phyloP scores from a whole-genome alignment of 2,113 vertebrate genomes.

The Chaetura pelagica region DNA sequence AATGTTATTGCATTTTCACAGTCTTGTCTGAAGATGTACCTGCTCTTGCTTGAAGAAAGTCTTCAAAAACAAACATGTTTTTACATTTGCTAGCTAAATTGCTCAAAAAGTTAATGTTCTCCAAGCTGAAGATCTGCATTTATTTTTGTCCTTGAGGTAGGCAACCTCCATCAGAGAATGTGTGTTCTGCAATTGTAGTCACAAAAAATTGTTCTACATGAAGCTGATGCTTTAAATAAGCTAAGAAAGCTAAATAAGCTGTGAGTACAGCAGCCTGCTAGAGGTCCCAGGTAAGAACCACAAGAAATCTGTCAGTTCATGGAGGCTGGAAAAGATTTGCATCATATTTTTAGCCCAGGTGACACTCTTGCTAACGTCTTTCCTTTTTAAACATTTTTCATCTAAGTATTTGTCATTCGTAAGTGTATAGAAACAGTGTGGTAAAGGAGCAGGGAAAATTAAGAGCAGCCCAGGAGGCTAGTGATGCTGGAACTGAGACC shows the following conservation, averaged over 20 bases:
- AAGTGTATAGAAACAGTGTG: background rate
- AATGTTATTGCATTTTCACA: background rate
- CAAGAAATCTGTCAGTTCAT: background rate
- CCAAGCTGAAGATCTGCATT: background rate
- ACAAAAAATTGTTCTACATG: background rate
- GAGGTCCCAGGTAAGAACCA: background rate
- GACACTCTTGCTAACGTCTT: slow-evolving; percentile 16
- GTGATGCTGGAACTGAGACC: background rate
- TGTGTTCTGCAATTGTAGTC: background rate
- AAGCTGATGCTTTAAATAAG: background rate
- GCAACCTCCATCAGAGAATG: background rate
- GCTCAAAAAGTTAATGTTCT: background rate
- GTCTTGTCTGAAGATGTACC: background rate
- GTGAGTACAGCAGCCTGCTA: background rate
- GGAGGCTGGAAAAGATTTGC: background rate
- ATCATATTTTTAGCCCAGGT: background rate
- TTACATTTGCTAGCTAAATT: background rate
- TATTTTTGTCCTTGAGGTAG: background rate
- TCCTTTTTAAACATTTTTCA: background rate
- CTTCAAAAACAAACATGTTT: background rate
- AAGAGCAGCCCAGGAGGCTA: background rate
- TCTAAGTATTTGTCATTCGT: background rate
- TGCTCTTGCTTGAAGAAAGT: background rate
- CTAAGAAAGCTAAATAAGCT: background rate
- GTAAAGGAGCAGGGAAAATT: background rate